These are phyloP conservation scores for Ancistrus triradiatus DNA, from an alignment of 2,113 vertebrate genomes.

Conservation along the genomic window DNA sequence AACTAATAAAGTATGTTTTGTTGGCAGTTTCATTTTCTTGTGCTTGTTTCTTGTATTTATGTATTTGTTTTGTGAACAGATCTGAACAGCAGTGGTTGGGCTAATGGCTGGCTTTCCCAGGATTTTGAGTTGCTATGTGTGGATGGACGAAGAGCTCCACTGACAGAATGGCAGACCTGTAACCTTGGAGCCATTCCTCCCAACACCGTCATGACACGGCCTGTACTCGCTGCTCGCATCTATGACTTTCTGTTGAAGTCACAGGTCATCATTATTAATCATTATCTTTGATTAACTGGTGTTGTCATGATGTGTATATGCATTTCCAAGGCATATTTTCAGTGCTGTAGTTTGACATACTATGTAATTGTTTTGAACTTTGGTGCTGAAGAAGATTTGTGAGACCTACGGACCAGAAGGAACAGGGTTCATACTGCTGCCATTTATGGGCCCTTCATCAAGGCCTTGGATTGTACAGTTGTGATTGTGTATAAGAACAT, in stretches of 20 bases:
- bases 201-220: constrained; percentile 78
- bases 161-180: constrained; percentile 79
- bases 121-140: constrained; percentile 81
- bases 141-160: constrained; percentile 64
- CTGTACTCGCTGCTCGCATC: constrained; percentile 75
- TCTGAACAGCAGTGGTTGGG: constrained; percentile 75
- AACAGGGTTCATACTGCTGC: too few species aligned
- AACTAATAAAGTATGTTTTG: too few species aligned
- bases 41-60: background rate
- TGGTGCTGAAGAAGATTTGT: too few species aligned
- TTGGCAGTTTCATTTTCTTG: background rate
- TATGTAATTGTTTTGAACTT: too few species aligned
- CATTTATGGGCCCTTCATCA: too few species aligned
- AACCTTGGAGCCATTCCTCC: constrained; percentile 79
- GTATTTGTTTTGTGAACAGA: constrained; percentile 55
- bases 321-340: too few species aligned
- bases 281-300: background rate
- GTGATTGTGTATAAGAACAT: too few species aligned
- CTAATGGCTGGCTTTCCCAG: constrained; percentile 55
- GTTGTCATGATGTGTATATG: too few species aligned
- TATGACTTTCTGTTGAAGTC: constrained; percentile 81
- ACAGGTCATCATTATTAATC: constrained; percentile 63
- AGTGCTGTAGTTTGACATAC: too few species aligned
- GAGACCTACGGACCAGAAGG: too few species aligned
- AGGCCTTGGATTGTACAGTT: too few species aligned